phyloP scores from a whole-genome alignment of 2,888 invertebrate species.

The Andrena praecox region DNA sequence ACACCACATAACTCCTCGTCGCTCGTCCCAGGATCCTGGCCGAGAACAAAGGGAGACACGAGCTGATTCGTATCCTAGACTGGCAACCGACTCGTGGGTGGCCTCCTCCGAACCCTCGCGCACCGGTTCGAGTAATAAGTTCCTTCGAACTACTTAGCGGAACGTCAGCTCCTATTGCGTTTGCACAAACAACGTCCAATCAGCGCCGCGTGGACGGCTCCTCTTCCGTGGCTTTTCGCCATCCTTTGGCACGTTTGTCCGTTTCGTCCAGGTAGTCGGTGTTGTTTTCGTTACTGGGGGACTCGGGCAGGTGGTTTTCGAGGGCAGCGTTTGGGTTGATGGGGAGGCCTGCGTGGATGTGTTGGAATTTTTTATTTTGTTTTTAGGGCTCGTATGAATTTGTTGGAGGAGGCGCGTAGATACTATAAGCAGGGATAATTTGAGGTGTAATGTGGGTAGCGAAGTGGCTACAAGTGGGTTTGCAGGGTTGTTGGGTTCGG shows the following conservation, averaged over 20 bases:
- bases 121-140: conserved; percentile 10
- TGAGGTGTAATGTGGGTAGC: too few species aligned
- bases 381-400: too few species aligned
- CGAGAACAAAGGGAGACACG: conserved; percentile 44
- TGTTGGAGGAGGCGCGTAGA: too few species aligned
- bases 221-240: background rate
- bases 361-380: too few species aligned
- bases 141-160: conserved; percentile 1
- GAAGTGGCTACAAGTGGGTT: too few species aligned
- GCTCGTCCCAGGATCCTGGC: conserved; percentile 1
- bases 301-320: background rate
- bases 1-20: conserved; percentile 35
- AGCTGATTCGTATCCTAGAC: conserved; percentile 42
- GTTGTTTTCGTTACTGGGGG: background rate
- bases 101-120: conserved; percentile 13
- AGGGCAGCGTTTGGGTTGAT: background rate
- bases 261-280: background rate
- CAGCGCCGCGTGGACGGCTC: background rate
- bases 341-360: background rate
- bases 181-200: background rate
- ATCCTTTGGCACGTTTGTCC: background rate
- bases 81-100: conserved; percentile 13
- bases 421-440: too few species aligned
- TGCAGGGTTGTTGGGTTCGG: too few species aligned
- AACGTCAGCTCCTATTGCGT: background rate